These are phyloP conservation scores for Chymomyza amoena DNA, from an alignment of 2,888 invertebrate species.

Conservation along the genomic window DNA sequence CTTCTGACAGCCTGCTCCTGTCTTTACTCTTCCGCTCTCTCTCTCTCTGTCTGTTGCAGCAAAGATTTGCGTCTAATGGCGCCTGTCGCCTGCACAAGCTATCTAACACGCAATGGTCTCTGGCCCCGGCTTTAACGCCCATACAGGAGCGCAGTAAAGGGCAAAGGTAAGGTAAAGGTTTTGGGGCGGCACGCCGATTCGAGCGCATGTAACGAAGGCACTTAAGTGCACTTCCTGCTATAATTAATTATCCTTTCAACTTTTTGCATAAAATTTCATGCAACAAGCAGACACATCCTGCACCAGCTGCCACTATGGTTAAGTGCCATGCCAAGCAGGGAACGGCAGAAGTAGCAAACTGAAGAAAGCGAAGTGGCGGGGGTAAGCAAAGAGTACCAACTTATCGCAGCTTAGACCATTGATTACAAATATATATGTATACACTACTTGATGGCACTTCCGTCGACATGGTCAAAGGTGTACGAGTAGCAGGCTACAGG, in stretches of 20 bases:
- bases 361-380: neutral
- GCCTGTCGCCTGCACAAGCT: slow-evolving; percentile 22
- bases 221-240: slow-evolving; percentile 74
- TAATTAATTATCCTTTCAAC: slow-evolving; percentile 74
- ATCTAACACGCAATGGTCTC: neutral
- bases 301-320: slow-evolving; percentile 12
- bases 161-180: neutral
- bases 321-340: slow-evolving; percentile 27
- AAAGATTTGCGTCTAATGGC: slow-evolving; percentile 66
- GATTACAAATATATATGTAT: slow-evolving; percentile 64
- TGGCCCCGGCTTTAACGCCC: neutral
- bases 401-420: slow-evolving; percentile 46
- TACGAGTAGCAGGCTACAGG: no score
- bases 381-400: neutral
- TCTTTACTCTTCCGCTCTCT: neutral
- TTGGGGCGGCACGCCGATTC: slow-evolving; percentile 17
- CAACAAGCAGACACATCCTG: slow-evolving; percentile 50
- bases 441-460: slow-evolving; percentile 4
- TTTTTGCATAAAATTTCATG: slow-evolving; percentile 70
- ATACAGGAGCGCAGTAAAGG: neutral
- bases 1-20: neutral
- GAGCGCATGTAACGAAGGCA: slow-evolving; percentile 62
- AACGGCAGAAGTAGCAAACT: slow-evolving; percentile 25
- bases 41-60: slow-evolving; percentile 33
- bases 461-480: no score